Evolutionary conservation across 2,797 vertebrate species (phyloP).

Genomic region (Epinephelus awoara): DNA sequence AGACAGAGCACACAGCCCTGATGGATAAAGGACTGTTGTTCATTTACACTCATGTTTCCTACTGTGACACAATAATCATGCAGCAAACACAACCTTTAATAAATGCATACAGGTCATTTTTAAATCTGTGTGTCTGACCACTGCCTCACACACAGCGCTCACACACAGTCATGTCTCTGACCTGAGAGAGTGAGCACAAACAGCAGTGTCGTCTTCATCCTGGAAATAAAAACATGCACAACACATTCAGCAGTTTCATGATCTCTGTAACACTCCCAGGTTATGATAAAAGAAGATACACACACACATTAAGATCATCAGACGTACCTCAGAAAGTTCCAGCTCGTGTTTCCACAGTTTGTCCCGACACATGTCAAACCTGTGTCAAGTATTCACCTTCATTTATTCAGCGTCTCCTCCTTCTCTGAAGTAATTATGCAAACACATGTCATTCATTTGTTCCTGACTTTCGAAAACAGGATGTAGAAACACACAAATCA

Average conservation of each 20-base stretch:
- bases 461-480: background rate
- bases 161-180: conserved; percentile 4
- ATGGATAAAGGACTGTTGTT: background rate
- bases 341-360: background rate
- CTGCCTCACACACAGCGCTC: too few species aligned
- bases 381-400: background rate
- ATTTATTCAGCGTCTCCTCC: conserved; percentile 17
- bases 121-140: background rate
- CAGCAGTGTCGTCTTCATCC: conserved; percentile 33
- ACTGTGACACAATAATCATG: background rate
- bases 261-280: too few species aligned
- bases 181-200: conserved; percentile 47
- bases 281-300: too few species aligned
- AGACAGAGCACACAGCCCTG: conserved; percentile 36
- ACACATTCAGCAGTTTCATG: background rate
- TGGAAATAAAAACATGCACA: conserved; percentile 14
- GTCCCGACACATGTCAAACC: background rate
- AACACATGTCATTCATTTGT: conserved; percentile 16
- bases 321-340: conserved; percentile 20
- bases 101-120: background rate
- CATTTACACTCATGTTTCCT: background rate
- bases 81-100: background rate
- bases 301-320: background rate
- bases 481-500: conserved; percentile 34
- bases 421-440: conserved; percentile 33